These are phyloP conservation scores for Cryptotermes secundus DNA, from an alignment of 1,140 invertebrate genomes.

Conservation along the genomic window DNA sequence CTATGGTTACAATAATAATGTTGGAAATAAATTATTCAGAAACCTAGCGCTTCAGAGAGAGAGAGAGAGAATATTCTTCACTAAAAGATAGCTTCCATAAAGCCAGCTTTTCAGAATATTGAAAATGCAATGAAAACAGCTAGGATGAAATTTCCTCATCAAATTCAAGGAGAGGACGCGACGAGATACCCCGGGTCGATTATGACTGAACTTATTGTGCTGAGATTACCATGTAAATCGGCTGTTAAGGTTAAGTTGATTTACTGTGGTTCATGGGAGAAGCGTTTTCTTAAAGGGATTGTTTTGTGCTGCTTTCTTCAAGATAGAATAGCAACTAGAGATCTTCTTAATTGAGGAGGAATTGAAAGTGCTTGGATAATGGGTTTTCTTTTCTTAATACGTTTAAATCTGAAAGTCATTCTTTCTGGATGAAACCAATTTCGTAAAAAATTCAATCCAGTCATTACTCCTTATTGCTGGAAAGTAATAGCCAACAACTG, in stretches of 20 bases:
- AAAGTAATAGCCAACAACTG: too few relatives aligned
- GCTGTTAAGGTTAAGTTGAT: conserved; percentile 13
- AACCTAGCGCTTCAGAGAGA: neutral
- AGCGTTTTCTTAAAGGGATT: neutral
- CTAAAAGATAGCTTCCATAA: neutral
- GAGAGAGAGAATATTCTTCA: neutral
- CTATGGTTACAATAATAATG: conserved; percentile 9
- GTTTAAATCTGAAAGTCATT: too few relatives aligned
- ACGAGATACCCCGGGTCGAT: neutral
- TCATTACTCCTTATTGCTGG: too few relatives aligned
- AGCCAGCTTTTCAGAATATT: neutral
- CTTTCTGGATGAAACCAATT: too few relatives aligned
- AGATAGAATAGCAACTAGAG: neutral
- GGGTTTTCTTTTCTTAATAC: neutral
- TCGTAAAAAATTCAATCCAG: too few relatives aligned
- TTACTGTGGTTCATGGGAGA: neutral
- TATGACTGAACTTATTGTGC: neutral
- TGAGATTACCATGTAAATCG: conserved; percentile 16
- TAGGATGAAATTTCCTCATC: neutral
- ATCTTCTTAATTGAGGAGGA: neutral
- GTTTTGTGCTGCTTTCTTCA: neutral
- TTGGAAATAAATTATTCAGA: neutral
- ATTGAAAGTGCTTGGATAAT: neutral
- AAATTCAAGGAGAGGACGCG: neutral
- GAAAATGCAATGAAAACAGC: neutral